Conservation (phyloP, 2,888 invertebrate genomes). For the Scaptodrosophila latifasciaeformis region DNA sequence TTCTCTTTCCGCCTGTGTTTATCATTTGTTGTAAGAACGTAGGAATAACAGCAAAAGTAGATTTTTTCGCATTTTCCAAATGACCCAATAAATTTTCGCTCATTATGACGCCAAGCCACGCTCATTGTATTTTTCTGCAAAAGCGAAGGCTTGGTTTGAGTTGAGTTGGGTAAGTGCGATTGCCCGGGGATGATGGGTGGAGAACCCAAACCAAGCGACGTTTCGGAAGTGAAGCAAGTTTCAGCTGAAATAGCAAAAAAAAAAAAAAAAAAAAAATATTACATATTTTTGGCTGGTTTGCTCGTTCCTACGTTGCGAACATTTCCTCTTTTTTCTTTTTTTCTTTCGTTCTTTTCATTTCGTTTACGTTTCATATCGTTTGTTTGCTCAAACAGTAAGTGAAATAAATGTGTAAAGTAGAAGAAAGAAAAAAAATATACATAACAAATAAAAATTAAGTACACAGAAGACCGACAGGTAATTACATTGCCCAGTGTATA, state of each 20-base stretch:
- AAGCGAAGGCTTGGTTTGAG: too few species aligned
- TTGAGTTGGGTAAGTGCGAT: too few species aligned
- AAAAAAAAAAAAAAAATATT: too few species aligned
- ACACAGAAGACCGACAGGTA: conserved; percentile 39
- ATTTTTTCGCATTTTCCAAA: conserved; percentile 62
- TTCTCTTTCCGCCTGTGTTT: conserved; percentile 18
- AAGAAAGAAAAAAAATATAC: conserved; percentile 3
- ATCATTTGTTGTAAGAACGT: conserved; percentile 2
- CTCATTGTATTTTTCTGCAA: conserved; percentile 25
- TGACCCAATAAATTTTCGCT: conserved; percentile 68
- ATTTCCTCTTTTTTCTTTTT: too few species aligned
- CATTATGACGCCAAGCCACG: conserved; percentile 67
- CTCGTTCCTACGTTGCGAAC: too few species aligned
- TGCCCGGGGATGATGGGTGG: too few species aligned
- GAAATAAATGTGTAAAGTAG: conserved; percentile 51
- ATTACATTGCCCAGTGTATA: conserved; percentile 57
- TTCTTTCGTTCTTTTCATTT: neutral
- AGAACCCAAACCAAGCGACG: too few species aligned
- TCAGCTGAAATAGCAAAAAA: conserved; percentile 40
- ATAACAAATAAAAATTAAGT: neutral
- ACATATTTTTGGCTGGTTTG: too few species aligned
- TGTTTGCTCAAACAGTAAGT: conserved; percentile 34
- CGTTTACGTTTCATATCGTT: too few species aligned
- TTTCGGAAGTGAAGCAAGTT: neutral
- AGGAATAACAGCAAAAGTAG: conserved; percentile 34